These are phyloP conservation scores for Ptyas mucosa DNA, from an alignment of 2,113 vertebrate genomes.

Conservation along the genomic window DNA sequence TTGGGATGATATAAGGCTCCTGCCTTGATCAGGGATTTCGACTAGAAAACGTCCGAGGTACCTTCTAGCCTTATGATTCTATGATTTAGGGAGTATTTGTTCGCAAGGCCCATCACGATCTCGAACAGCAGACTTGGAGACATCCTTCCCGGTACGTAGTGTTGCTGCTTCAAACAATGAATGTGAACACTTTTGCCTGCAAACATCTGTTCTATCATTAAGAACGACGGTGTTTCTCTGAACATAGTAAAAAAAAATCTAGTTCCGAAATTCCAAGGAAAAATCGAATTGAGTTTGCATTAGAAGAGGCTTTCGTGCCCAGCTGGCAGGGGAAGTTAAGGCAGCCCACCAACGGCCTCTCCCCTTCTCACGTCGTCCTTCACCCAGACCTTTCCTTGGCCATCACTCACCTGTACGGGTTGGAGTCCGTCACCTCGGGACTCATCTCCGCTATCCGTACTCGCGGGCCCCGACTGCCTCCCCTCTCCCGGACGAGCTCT, in stretches of 20 bases:
- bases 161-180: background rate
- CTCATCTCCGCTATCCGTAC: slow-evolving; percentile 85
- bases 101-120: background rate
- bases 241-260: background rate
- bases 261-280: background rate
- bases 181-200: background rate
- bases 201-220: background rate
- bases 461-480: slow-evolving; percentile 51
- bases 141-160: background rate
- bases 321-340: background rate
- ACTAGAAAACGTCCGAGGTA: background rate
- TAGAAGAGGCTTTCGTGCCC: background rate
- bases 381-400: too few relatives aligned
- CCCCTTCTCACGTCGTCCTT: background rate
- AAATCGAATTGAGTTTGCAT: background rate
- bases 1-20: background rate
- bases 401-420: slow-evolving; percentile 87
- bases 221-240: background rate
- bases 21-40: background rate
- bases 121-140: background rate
- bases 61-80: background rate
- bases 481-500: slow-evolving; percentile 77
- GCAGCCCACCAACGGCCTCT: background rate
- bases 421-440: slow-evolving; percentile 89
- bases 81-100: background rate